These are phyloP conservation scores for Rhagoletis zephyria DNA, from an alignment of 1,140 invertebrate species.

Conservation along the genomic window DNA sequence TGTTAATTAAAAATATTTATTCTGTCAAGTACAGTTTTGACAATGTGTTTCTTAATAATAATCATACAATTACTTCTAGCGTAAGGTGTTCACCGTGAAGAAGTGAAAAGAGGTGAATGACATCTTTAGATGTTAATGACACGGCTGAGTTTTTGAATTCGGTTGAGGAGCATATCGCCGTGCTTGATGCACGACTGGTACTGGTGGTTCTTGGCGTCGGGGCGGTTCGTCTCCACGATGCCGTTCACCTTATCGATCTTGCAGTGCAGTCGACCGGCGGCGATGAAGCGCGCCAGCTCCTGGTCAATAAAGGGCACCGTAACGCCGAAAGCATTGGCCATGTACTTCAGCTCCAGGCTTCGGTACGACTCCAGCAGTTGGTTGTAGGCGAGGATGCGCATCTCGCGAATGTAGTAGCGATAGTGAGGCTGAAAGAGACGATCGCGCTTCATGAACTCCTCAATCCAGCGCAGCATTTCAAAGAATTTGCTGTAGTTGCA, in stretches of 20 bases:
- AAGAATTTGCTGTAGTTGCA: conserved; percentile 98
- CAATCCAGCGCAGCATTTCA: conserved; percentile 85
- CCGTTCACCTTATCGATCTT: conserved; percentile 98
- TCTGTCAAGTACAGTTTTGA: too few species aligned
- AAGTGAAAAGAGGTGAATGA: too few species aligned
- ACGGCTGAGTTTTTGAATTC: conserved; percentile 97
- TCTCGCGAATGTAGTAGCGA: conserved; percentile 96
- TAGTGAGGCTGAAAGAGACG: conserved; percentile 95
- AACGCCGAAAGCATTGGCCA: conserved; percentile 97
- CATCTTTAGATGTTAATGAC: conserved; percentile 96
- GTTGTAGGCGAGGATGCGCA: conserved; percentile 96
- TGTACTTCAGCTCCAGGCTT: conserved; percentile 94
- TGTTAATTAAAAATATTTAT: too few species aligned
- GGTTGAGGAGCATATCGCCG: conserved; percentile 96
- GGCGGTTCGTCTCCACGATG: conserved; percentile 96
- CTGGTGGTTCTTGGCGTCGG: conserved; percentile 92
- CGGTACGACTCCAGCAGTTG: conserved; percentile 97
- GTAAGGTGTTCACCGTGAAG: too few species aligned
- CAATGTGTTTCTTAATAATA: too few species aligned
- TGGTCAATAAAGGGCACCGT: conserved; percentile 94
- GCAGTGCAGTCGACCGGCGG: conserved; percentile 94
- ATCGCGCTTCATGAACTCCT: conserved; percentile 92
- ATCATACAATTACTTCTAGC: too few species aligned
- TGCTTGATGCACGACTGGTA: conserved; percentile 99
- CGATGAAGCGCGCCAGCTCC: conserved; percentile 91